These are phyloP conservation scores for Zophobas morio DNA, from an alignment of 1,140 invertebrate genomes.

Conservation along the genomic window DNA sequence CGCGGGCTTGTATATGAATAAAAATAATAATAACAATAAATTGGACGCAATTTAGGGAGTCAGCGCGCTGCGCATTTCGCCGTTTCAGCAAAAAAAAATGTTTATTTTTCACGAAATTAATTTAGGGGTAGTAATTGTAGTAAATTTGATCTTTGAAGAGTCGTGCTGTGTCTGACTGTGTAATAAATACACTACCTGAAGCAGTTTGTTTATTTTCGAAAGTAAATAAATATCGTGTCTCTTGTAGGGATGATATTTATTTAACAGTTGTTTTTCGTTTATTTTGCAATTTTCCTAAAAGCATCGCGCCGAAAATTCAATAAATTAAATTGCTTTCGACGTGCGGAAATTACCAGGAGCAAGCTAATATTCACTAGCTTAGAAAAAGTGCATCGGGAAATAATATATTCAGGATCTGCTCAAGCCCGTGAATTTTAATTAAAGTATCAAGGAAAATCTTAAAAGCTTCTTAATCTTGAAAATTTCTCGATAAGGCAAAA, in stretches of 20 bases:
- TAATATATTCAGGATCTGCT: too few species aligned
- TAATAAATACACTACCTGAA: conserved; percentile 37
- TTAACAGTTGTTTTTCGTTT: conserved; percentile 24
- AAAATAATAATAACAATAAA: conserved; percentile 1
- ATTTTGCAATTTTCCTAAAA: conserved; percentile 37
- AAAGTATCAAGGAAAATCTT: too few species aligned
- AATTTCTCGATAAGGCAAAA: too few species aligned
- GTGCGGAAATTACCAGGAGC: background rate
- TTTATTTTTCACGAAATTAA: conserved; percentile 19
- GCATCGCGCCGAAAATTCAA: conserved; percentile 21
- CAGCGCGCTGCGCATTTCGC: background rate
- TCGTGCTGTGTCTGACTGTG: conserved; percentile 18
- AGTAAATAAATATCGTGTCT: conserved; percentile 38
- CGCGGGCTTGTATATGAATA: background rate
- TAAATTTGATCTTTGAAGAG: conserved; percentile 25
- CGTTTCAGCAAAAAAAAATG: conserved; percentile 6
- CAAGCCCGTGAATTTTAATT: too few species aligned
- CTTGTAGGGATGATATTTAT: conserved; percentile 29
- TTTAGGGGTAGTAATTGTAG: conserved; percentile 33
- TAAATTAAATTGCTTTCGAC: conserved; percentile 27
- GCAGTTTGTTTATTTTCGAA: conserved; percentile 28
- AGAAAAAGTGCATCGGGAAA: background rate
- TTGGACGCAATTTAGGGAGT: background rate
- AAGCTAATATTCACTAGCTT: background rate
- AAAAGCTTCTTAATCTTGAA: too few species aligned